Conservation (phyloP, 2,888 invertebrate species). For the Cenopis cana region DNA sequence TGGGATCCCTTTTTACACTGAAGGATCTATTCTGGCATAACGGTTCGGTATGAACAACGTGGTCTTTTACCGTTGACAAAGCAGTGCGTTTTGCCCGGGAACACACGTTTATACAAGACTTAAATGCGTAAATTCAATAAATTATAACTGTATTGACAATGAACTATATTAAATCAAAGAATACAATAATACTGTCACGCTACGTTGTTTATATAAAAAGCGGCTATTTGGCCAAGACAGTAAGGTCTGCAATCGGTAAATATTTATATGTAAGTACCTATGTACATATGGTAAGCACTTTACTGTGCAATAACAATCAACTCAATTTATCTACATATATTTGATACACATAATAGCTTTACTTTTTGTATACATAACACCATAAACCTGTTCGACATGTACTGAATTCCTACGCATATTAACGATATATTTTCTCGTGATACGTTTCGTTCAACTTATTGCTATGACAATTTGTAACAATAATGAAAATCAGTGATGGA, state of each 20-base stretch:
- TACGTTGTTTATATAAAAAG: constrained; percentile 13
- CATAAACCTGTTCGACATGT: too few species aligned
- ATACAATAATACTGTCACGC: constrained; percentile 9
- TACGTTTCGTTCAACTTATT: neutral
- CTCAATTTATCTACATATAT: too few species aligned
- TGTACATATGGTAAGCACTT: neutral
- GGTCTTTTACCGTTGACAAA: neutral
- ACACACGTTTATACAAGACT: neutral
- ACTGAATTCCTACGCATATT: too few species aligned
- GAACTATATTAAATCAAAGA: constrained; percentile 6
- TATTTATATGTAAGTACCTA: constrained; percentile 1
- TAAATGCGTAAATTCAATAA: neutral
- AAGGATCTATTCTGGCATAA: neutral
- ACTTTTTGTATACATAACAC: too few species aligned
- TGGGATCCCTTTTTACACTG: neutral
- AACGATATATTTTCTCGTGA: too few species aligned
- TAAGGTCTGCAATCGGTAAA: neutral
- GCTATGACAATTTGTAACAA: neutral
- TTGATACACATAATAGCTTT: too few species aligned
- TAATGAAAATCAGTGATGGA: neutral
- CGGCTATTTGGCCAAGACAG: neutral
- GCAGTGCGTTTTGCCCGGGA: neutral
- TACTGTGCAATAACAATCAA: too few species aligned
- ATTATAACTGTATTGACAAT: neutral
- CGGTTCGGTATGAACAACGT: neutral